Percentiles rank a stretch among this genome's conserved stretches.
phyloP scores from a whole-genome alignment of 2,888 invertebrate genomes.

The Tenthredo amoena region DNA sequence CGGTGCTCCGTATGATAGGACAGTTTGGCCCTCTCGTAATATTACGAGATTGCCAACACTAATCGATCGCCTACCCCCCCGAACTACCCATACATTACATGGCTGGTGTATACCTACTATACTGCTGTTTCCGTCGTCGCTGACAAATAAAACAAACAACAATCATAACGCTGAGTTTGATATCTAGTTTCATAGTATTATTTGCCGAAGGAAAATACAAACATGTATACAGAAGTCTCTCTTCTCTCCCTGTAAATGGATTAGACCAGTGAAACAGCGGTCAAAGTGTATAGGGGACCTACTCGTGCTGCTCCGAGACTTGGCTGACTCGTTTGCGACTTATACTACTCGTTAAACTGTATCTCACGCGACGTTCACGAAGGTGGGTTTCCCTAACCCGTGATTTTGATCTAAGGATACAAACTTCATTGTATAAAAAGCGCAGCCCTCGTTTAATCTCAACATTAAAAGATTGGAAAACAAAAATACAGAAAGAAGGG shows the following conservation, averaged over 20 bases:
- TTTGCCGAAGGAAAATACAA: constrained; percentile 10
- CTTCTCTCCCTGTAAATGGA: constrained; percentile 26
- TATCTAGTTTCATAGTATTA: constrained; percentile 3
- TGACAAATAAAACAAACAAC: constrained; percentile 41
- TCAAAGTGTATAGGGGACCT: not conserved
- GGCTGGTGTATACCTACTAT: not conserved
- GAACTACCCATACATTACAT: not conserved
- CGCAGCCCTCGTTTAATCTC: constrained; percentile 5
- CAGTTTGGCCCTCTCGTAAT: constrained; percentile 27
- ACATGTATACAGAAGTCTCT: not conserved
- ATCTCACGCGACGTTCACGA: not conserved
- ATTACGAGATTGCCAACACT: constrained; percentile 44
- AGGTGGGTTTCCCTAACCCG: not conserved
- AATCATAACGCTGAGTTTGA: constrained; percentile 45
- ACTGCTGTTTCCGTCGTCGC: not conserved
- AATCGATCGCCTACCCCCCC: constrained; percentile 26
- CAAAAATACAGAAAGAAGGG: not conserved
- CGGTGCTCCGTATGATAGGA: constrained; percentile 31
- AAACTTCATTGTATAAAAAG: constrained; percentile 27
- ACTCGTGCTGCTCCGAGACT: not conserved
- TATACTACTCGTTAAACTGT: constrained; percentile 1
- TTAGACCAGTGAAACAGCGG: constrained; percentile 18
- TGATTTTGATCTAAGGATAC: not conserved
- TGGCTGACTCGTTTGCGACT: constrained; percentile 27
- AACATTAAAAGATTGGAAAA: not conserved